Base-by-base conservation (phyloP, 2,113 vertebrate species). In the Orycteropus afer region DNA sequence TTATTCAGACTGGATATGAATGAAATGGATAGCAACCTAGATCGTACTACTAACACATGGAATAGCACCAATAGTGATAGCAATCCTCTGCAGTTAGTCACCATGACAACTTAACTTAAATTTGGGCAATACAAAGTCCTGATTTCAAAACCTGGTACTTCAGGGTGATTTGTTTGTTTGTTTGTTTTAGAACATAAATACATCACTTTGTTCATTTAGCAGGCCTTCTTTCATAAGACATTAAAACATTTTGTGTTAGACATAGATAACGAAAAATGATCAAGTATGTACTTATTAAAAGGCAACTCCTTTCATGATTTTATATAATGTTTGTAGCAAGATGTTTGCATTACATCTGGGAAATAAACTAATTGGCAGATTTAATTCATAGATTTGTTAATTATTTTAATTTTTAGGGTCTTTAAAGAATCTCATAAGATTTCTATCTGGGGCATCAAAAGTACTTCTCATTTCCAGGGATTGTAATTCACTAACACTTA, bases 91-190 rank as follows among this genome's bases (percentile, higher is more conserved):
- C 22, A 74, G 78, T 76, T 51, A 61, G 92, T 97, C 90, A 88
- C 90, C 83, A 95, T 93, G 97, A 83, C 67, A 92, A 93, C 90
- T 5, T 59, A 83, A 69, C 86, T 95, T 87, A 94, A 84, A 79
- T 96, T 51, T 89, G 29, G 93, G 63, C 77, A 45, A 71, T 18
- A 76, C 78, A 29, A 97, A 93, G 59, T 91, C 79, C 37, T 93
- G 63, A 49, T 49, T 77, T 77, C 74, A 49, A 77, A 77, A 49
- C 45, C 74, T 77, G 15, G 15, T 4, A 78, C 53, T 95, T 95
- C 22, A 71, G 82, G 45, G 71, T 93, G 40, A 11, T 15, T 15
- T 15, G 8, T 15, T 15, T 53, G 51, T n/a, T n/a, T n/a, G n/a
- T n/a, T n/a, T n/a, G n/a, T 5, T 51, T 92, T 82, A 97, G 85